Base-by-base conservation (phyloP, 2,113 vertebrate species). In the Bubo blakistoni region DNA sequence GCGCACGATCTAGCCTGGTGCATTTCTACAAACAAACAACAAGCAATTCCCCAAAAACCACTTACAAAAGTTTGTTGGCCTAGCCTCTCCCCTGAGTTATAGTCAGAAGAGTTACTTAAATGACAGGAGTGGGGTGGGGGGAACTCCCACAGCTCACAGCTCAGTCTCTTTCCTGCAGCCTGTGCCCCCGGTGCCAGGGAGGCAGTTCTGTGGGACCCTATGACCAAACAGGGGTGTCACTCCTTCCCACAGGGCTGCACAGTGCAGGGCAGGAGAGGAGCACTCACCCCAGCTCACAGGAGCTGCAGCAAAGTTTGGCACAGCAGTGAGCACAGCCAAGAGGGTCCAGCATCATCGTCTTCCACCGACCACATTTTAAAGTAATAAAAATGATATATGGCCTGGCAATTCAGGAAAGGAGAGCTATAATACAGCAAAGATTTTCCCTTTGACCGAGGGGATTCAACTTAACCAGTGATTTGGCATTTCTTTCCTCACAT, bases 321-420 rank as follows among this genome's bases (percentile, higher is more conserved):
- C 4, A 3, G 29, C 1, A 0, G 40, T 2, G 16, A 67, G 29
- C 7, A 0, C 2, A 6, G 76, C 20, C 13, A 26, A 21, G 52
- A 61, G 52, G 13, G 9, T 40, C n/a, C 32, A 16, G 49, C 70
- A 82, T 19, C 55, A 44, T 25, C n/a, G 13, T 24, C n/a, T 73
- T 34, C 66, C 27, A 15, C 59, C 17, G 46, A 16, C 21, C 34
- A n/a, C 40, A 14, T 24, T 42, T 44, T 63, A 58, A 44, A 71
- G 24, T 13, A 8, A 52, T 52, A n/a, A 59, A 78, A 78, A 30
- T 6, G 1, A 26, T 25, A 44, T 36, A 16, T 9, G 3, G 17
- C 25, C 58, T 65, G 16, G 19, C 13, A 63, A 5, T 22, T n/a
- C 29, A 52, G 38, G 36, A 21, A 55, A 19, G 44, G 38, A 71